These are phyloP conservation scores for Heterochromis multidens DNA, from an alignment of 2,113 vertebrate species.

Conservation along the genomic window DNA sequence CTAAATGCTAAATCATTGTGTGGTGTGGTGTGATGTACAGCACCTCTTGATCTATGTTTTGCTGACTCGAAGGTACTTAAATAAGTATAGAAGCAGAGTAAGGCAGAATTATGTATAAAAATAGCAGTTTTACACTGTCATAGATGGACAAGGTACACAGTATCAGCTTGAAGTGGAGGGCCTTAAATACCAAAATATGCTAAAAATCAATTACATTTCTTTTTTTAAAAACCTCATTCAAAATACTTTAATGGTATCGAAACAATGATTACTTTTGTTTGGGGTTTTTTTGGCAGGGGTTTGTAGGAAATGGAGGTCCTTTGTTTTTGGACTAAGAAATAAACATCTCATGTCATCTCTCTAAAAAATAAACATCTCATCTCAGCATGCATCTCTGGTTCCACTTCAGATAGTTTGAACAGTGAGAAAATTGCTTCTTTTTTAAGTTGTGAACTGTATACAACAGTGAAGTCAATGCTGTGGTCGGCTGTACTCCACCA, in stretches of 20 bases:
- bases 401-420: neutral
- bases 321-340: neutral
- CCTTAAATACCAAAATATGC: neutral
- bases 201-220: neutral
- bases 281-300: neutral
- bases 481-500: neutral
- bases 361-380: neutral
- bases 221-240: rapidly evolving
- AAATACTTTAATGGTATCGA: neutral
- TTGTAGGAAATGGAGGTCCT: neutral
- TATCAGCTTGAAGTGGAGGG: neutral
- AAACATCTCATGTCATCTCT: neutral
- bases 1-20: neutral
- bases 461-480: neutral
- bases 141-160: neutral
- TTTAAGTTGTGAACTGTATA: neutral
- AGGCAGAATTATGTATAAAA: neutral
- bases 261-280: neutral
- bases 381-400: neutral
- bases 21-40: neutral
- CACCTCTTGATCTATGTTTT: neutral
- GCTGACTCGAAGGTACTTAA: neutral
- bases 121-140: neutral
- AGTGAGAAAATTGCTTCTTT: neutral
- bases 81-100: neutral